phyloP scores from a whole-genome alignment of 2,888 invertebrate species.

The Hofmannophila pseudospretella region DNA sequence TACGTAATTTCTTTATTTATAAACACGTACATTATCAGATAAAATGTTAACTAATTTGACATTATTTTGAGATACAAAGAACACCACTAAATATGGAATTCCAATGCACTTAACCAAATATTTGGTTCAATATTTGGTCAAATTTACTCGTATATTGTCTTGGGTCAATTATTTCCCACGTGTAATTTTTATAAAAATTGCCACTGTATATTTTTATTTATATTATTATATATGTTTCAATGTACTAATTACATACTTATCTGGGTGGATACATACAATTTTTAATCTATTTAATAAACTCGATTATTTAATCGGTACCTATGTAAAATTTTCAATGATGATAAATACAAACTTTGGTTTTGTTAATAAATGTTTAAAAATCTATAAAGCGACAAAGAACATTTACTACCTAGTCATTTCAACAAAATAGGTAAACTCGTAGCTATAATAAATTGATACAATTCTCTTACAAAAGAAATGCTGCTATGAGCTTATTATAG shows the following conservation, averaged over 20 bases:
- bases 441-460: too few relatives aligned
- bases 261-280: not conserved
- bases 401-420: conserved; percentile 8
- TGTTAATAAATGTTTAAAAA: conserved; percentile 25
- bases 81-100: conserved; percentile 50
- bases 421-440: conserved; percentile 14
- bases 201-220: conserved; percentile 22
- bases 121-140: conserved; percentile 67
- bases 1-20: conserved; percentile 68
- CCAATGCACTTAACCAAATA: conserved; percentile 61
- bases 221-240: not conserved
- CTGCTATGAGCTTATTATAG: conserved; percentile 23
- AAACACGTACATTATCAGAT: conserved; percentile 51
- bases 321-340: conserved; percentile 21
- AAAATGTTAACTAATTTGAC: conserved; percentile 61
- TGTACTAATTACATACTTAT: not conserved
- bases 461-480: conserved; percentile 17
- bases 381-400: conserved; percentile 29
- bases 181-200: conserved; percentile 33
- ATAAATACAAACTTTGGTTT: conserved; percentile 54
- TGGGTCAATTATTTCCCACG: conserved; percentile 39
- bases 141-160: conserved; percentile 73
- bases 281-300: too few relatives aligned
- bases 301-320: not conserved
- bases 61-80: conserved; percentile 47